Conservation (phyloP, 2,797 vertebrate genomes). For the Ceyx erithaca region DNA sequence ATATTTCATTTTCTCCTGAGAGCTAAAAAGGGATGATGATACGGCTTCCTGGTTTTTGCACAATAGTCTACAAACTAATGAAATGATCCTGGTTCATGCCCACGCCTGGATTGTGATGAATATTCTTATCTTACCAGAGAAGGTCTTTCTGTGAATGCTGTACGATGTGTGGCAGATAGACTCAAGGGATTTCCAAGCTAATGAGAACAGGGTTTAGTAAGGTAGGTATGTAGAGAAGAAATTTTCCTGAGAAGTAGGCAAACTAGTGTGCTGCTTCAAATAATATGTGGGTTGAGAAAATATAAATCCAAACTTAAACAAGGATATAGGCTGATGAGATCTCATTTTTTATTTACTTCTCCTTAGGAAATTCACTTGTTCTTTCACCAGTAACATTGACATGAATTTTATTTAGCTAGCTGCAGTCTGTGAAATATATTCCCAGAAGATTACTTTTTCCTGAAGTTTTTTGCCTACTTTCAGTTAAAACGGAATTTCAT, state of each 20-base stretch:
- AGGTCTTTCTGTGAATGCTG: neutral
- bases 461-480: neutral
- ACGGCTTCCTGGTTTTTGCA: neutral
- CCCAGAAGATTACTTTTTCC: neutral
- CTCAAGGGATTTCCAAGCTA: neutral
- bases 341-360: conserved; percentile 27
- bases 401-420: conserved; percentile 13
- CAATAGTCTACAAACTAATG: neutral
- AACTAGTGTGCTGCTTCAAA: neutral
- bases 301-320: neutral
- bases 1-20: neutral
- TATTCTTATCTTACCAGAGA: neutral
- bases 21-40: neutral
- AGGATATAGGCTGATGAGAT: neutral
- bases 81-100: neutral
- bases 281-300: neutral
- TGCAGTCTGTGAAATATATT: neutral
- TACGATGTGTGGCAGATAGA: rapidly evolving
- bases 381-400: neutral
- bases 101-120: neutral
- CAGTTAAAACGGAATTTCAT: conserved; percentile 12
- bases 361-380: conserved; percentile 1
- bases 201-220: neutral
- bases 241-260: neutral
- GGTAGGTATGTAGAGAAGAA: neutral